A percentile compares a stretch with the other conserved stretches of the same genome.
Conservation (phyloP, 2,113 vertebrate species). For the Astatoreochromis straeleni region DNA sequence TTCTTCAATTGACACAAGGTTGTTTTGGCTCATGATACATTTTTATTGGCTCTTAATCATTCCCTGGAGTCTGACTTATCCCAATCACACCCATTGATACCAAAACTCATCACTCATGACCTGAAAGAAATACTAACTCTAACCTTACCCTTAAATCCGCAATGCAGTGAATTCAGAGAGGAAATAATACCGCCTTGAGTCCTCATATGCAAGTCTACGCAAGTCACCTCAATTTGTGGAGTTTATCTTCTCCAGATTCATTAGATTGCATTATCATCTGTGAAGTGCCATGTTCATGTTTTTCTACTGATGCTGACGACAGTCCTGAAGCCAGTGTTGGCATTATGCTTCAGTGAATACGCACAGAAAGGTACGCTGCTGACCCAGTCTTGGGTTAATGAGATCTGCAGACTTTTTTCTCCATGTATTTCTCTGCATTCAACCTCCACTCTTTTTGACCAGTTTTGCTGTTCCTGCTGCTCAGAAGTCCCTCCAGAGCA, state of each 20-base stretch:
- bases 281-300: not conserved
- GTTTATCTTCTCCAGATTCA: not conserved
- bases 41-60: not conserved
- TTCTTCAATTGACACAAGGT: not conserved
- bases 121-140: not conserved
- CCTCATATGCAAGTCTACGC: not conserved
- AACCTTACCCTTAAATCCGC: not conserved
- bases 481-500: not conserved
- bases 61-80: not conserved
- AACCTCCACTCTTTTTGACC: not conserved
- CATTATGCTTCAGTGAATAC: not conserved
- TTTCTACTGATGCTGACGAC: not conserved
- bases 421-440: not conserved
- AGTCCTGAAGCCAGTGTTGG: not conserved
- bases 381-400: not conserved
- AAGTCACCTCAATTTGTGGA: not conserved
- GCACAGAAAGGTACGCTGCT: not conserved
- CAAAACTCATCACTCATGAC: not conserved
- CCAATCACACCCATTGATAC: not conserved
- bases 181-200: not conserved
- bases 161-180: not conserved
- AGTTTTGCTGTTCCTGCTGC: not conserved
- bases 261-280: not conserved
- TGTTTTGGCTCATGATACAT: not conserved
- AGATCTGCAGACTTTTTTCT: not conserved